Percentiles rank a stretch among this genome's conserved stretches.
These are phyloP conservation scores for Cyclina sinensis DNA, from an alignment of 1,140 invertebrate genomes.

Conservation along the genomic window DNA sequence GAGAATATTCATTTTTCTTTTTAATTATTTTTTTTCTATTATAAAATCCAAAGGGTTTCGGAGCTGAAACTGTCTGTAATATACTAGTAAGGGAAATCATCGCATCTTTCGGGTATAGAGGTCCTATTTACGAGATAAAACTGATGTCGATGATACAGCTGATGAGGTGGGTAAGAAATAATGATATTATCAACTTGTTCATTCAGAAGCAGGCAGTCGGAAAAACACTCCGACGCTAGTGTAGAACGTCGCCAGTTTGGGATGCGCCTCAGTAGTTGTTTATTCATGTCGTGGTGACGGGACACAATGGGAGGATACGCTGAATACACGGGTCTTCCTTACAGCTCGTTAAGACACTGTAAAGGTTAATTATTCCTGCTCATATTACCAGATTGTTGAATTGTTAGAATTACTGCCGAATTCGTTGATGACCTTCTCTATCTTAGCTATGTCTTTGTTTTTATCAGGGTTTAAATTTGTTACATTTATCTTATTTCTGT, in stretches of 20 bases:
- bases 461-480: constrained; percentile 33
- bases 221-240: constrained; percentile 31
- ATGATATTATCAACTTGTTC: background rate
- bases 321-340: background rate
- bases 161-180: background rate
- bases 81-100: too few species aligned
- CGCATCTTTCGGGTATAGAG: too few species aligned
- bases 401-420: constrained; percentile 16
- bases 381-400: constrained; percentile 16
- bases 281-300: background rate
- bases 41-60: too few species aligned
- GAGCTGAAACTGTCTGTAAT: too few species aligned
- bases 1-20: too few species aligned
- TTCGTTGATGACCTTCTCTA: background rate
- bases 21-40: too few species aligned
- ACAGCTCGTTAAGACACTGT: constrained; percentile 51
- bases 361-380: constrained; percentile 41
- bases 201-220: constrained; percentile 39
- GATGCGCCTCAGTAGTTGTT: background rate
- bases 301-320: constrained; percentile 25
- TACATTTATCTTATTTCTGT: constrained; percentile 41
- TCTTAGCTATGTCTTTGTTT: constrained; percentile 7
- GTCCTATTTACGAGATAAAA: too few species aligned
- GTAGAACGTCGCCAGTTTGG: constrained; percentile 44
- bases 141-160: too few species aligned